These are phyloP conservation scores for Rallus crepitans DNA, from an alignment of 2,797 vertebrate genomes.

Conservation along the genomic window DNA sequence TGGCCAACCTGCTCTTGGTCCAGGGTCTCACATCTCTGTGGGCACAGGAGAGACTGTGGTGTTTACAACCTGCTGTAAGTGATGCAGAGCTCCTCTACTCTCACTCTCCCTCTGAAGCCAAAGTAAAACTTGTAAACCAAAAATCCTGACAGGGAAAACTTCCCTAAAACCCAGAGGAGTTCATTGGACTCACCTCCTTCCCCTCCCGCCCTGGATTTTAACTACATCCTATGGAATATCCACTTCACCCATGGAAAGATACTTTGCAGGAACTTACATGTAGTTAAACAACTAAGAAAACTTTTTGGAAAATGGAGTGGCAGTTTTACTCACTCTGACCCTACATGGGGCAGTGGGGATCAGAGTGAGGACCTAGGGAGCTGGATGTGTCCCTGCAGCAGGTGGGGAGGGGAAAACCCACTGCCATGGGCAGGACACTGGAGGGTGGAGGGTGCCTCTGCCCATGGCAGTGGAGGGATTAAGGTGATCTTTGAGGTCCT, in stretches of 20 bases:
- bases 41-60: neutral
- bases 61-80: neutral
- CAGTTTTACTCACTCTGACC: neutral
- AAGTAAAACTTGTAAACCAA: neutral
- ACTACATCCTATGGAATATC: neutral
- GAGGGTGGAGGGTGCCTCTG: too few species aligned
- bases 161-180: neutral
- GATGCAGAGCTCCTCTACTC: neutral
- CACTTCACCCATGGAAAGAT: neutral
- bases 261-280: neutral
- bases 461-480: too few species aligned
- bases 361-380: neutral
- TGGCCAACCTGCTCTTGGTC: neutral
- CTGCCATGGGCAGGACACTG: neutral
- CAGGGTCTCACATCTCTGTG: too few species aligned
- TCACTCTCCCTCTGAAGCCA: neutral
- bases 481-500: too few species aligned
- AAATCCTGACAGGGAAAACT: neutral
- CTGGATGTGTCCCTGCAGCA: neutral
- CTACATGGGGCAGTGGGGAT: neutral
- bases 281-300: neutral
- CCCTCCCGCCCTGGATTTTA: neutral
- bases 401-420: neutral
- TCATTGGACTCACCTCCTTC: neutral
- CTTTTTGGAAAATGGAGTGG: neutral